These are phyloP conservation scores for Epizoanthus rinbou DNA, from an alignment of 92 coral and sea anemone species.

Conservation along the genomic window DNA sequence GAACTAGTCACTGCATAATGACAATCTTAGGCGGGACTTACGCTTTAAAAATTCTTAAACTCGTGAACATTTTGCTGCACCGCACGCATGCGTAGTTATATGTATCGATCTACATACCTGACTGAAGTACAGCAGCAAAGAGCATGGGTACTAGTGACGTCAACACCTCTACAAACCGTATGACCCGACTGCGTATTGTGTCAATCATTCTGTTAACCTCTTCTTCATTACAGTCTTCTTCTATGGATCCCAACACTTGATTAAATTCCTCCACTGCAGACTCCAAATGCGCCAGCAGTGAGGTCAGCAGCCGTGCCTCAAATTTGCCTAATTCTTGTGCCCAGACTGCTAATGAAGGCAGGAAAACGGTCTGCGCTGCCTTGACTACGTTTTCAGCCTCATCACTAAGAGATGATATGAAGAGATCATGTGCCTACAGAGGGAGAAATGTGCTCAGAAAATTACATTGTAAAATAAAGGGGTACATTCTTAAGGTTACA, in stretches of 20 bases:
- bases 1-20: too few species aligned
- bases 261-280: conserved; percentile 65
- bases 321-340: conserved; percentile 85
- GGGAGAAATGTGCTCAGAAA: background rate
- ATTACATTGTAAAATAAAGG: too few species aligned
- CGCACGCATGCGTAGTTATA: too few species aligned
- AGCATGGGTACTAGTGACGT: conserved; percentile 83
- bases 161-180: conserved; percentile 74
- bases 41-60: too few species aligned
- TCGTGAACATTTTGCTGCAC: too few species aligned
- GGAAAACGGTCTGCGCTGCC: conserved; percentile 76
- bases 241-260: conserved; percentile 61
- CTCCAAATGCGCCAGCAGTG: conserved; percentile 46
- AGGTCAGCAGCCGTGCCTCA: conserved; percentile 77
- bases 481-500: too few species aligned
- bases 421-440: conserved; percentile 81
- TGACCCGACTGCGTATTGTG: conserved; percentile 60
- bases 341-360: conserved; percentile 89
- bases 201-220: conserved; percentile 65
- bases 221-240: conserved; percentile 57
- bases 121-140: conserved; percentile 79
- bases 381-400: conserved; percentile 81
- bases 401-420: conserved; percentile 74
- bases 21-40: too few species aligned
- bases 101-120: conserved; percentile 55